A percentile compares a stretch with the other conserved stretches of the same genome.
phyloP scores from a whole-genome alignment of 2,888 invertebrate genomes.

The Amphimallon solstitiale region DNA sequence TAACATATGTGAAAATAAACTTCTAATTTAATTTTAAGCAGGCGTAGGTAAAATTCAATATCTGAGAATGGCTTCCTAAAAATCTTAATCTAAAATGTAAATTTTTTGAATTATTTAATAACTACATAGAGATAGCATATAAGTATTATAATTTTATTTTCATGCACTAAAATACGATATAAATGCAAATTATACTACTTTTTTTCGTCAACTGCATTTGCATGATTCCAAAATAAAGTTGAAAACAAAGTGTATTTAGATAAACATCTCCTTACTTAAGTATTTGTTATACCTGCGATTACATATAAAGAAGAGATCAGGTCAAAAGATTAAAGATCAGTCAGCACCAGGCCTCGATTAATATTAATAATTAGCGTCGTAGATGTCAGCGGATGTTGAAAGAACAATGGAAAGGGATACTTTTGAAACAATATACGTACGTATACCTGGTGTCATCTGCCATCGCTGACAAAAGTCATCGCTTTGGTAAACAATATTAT shows the following conservation, averaged over 20 bases:
- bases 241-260: conserved; percentile 15
- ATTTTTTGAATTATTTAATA: too few species aligned
- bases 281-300: conserved; percentile 41
- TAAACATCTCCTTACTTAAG: conserved; percentile 29
- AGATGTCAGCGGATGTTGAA: conserved; percentile 51
- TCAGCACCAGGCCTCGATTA: conserved; percentile 50
- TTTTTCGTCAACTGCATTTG: conserved; percentile 6
- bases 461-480: conserved; percentile 13
- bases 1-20: too few species aligned
- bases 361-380: conserved; percentile 54
- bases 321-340: conserved; percentile 61
- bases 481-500: conserved; percentile 26
- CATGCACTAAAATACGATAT: background rate
- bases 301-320: conserved; percentile 45
- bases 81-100: too few species aligned
- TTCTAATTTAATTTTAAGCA: too few species aligned
- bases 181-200: conserved; percentile 4
- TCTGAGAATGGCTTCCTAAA: too few species aligned
- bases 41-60: too few species aligned
- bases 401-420: conserved; percentile 32
- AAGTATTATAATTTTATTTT: too few species aligned
- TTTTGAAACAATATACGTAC: conserved; percentile 23
- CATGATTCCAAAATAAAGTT: conserved; percentile 25
- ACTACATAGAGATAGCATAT: too few species aligned
- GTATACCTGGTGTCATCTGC: conserved; percentile 23